Evolutionary conservation across 2,113 vertebrate species (phyloP).

Genomic region (Strix aluco): DNA sequence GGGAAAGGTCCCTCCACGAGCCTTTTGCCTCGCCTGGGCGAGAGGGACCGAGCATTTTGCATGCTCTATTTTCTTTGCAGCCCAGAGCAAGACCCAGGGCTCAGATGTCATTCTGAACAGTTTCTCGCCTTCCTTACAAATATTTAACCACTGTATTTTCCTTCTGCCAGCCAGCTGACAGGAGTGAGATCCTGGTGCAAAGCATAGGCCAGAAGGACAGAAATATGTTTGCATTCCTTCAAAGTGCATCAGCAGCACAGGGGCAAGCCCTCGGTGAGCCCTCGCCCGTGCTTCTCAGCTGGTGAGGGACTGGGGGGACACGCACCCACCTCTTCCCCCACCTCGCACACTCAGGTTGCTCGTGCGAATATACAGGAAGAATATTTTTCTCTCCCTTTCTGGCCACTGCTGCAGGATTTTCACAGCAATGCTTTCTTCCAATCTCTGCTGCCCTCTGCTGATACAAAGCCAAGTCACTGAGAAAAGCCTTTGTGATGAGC

Average conservation of each 20-base stretch:
- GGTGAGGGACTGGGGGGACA: rapidly evolving
- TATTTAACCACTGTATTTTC: not conserved
- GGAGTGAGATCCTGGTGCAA: not conserved
- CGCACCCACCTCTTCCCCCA: not conserved
- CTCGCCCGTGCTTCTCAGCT: rapidly evolving
- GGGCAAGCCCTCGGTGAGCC: not conserved
- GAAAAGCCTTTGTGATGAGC: not conserved
- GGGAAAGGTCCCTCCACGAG: not conserved
- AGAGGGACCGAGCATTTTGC: not conserved
- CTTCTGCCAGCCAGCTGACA: not conserved
- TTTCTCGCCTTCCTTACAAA: not conserved
- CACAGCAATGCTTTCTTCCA: not conserved
- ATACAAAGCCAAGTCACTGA: not conserved
- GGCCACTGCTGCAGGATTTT: not conserved
- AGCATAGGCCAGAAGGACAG: not conserved
- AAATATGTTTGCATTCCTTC: not conserved
- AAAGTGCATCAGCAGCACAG: rapidly evolving
- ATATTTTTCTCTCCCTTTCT: not conserved
- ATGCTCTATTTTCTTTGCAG: not conserved
- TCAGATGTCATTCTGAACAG: not conserved
- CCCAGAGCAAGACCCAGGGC: not conserved
- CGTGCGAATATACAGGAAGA: rapidly evolving
- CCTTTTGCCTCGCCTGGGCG: not conserved
- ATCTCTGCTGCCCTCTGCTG: slow-evolving; percentile 75
- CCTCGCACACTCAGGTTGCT: not conserved